Evolutionary conservation across 1,140 invertebrate species (phyloP), one percentile per base, ranked within the genome.

Genomic region (Chrysomallon squamiferum): DNA sequence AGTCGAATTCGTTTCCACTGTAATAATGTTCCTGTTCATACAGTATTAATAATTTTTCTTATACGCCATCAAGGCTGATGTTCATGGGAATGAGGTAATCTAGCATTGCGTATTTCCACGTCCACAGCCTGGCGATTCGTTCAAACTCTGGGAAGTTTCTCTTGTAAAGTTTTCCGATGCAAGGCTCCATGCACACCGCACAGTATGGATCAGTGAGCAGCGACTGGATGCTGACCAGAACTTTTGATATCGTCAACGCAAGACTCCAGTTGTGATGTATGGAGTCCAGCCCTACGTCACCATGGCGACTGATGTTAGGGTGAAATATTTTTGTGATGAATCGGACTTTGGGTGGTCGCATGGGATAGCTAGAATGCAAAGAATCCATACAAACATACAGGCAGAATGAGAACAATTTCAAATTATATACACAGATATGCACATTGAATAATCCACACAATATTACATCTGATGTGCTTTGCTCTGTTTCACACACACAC

Each of bases 221-320:
- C 75, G 94, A 95, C 88, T 97, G 95, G 45, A 86, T 85, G 61
- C 84, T 85, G 20, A 86, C 84, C 9, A 86, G 69, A 41, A 87
- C 84, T 78, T 97, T 97, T 47, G 93, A 92, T 79, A 97, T 92
- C 15, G 95, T 96, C 29, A 97, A 86, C 13, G 95, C 95, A 59
- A 97, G 86, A 38, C 93, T 95, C 95, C 95, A 97, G 86, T 97
- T 97, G 84, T 96, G 93, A 79, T 95, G 93, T 78, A 97, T 95
- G 15, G 93, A 96, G 86, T 97, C 95, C 65, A 97, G 93, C 35
- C 95, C 95, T 65, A 97, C 94, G 86, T 97, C 95, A n/a, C 95
- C 95, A 82, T 97, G 95, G 13, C 95, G 89, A 29, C 94, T 96
- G 33, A 98, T 92, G 85, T 98, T 98, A 3, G 95, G 95, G 87